Evolutionary conservation across 2,888 invertebrate species (phyloP), one percentile per base, ranked within the genome.

Genomic region (Ormyrus labotus): DNA sequence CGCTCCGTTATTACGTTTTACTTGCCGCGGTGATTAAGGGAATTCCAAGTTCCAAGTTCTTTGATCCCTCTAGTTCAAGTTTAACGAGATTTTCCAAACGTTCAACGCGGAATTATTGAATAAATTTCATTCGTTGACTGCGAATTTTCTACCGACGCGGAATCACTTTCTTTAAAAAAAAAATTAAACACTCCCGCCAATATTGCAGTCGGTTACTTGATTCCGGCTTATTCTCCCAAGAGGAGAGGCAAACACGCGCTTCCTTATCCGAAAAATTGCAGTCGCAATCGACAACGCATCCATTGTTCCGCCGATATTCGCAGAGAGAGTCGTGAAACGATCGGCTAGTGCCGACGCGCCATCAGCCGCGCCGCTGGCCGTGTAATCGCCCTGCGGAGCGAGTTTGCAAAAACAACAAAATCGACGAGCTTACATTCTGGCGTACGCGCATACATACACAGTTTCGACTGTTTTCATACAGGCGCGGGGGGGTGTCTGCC

Each of bases 1-100:
- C 87, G 88, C 13, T 0, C 1, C 60, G 71, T 53, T 65, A 67
- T 45, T 13, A 19, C 8, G 58, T 65, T 77, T 70, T 50, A 45
- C 57, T 45, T 50, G 34, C 19, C 47, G 34, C 34, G 34, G 34
- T 34, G 34, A 34, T 34, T 34, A 34, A 4, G 34, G 34, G 34
- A 34, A 34, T 34, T 34, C 34, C 34, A 34, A 34, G 34, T 4
- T 34, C 34, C 1, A 19, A 19, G 19, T 19, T 19, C 19, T 19
- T 19, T 19, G 34, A 4, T 34, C 3, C 34, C 34, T 34, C 34
- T 4, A 34, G 3, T 34, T 34, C 34, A 34, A 34, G 34, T 4
- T 2, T 34, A 34, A 34, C 34, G 34, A 34, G 34, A 34, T 34
- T 34, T 34, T 34, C 34, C 34, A 34, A 34, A 3, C 4, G 19